These are phyloP conservation scores for Blastobasis adustella DNA, from an alignment of 2,888 invertebrate species.

Conservation along the genomic window DNA sequence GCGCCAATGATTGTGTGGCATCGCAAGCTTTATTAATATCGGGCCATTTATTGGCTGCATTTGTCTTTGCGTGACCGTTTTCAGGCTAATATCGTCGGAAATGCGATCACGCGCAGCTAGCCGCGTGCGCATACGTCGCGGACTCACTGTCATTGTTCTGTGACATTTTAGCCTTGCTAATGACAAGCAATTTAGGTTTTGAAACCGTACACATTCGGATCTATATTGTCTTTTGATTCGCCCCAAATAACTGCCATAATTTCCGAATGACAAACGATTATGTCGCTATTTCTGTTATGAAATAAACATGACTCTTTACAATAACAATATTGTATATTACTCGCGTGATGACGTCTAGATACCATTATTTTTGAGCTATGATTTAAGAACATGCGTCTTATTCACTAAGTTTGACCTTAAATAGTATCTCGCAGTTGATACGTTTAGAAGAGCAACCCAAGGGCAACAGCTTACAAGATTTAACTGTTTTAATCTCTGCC, in stretches of 20 bases:
- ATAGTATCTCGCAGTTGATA: too few species aligned
- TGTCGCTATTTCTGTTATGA: constrained; percentile 1
- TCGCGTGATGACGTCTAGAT: too few species aligned
- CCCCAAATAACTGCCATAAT: constrained; percentile 33
- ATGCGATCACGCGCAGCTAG: constrained; percentile 69
- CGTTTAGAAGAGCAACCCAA: constrained; percentile 8
- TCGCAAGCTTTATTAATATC: constrained; percentile 29
- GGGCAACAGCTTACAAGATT: constrained; percentile 20
- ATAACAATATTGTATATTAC: too few species aligned
- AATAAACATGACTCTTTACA: not conserved
- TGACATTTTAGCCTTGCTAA: constrained; percentile 72
- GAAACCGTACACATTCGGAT: constrained; percentile 60
- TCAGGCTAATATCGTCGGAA: constrained; percentile 50
- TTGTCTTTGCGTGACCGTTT: constrained; percentile 54
- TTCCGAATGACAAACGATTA: constrained; percentile 13
- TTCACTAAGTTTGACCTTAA: too few species aligned
- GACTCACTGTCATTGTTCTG: constrained; percentile 62
- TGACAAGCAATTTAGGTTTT: constrained; percentile 70
- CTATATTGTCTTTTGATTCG: constrained; percentile 57
- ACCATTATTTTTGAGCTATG: too few species aligned
- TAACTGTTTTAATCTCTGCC: constrained; percentile 26
- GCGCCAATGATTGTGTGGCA: constrained; percentile 12
- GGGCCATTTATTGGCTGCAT: constrained; percentile 41
- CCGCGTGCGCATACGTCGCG: constrained; percentile 25
- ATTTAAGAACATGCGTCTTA: too few species aligned